phyloP scores from a whole-genome alignment of 2,888 invertebrate species.

The Temnothorax unifasciatus region DNA sequence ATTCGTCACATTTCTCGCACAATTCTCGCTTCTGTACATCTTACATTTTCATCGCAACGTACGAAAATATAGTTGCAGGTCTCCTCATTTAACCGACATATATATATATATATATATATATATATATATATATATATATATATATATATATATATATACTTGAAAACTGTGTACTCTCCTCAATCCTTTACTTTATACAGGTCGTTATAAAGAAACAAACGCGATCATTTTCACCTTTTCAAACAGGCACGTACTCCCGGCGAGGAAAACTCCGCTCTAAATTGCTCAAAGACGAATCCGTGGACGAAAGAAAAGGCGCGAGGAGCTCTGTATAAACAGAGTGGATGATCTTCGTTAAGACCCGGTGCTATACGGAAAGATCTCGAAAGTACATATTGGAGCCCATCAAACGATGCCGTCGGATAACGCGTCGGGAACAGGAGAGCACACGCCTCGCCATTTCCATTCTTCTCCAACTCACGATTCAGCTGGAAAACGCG shows the following conservation, averaged over 20 bases:
- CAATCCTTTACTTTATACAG: not conserved
- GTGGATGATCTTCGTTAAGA: conserved; percentile 49
- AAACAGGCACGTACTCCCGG: not conserved
- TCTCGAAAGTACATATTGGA: conserved; percentile 48
- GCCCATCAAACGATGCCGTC: conserved; percentile 33
- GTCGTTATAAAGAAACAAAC: not conserved
- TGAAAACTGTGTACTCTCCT: not conserved
- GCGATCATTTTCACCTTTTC: conserved; percentile 3
- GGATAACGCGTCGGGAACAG: conserved; percentile 34
- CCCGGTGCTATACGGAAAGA: conserved; percentile 22
- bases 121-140: too few species aligned
- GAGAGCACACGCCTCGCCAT: not conserved
- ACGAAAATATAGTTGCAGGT: not conserved
- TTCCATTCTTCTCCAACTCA: not conserved
- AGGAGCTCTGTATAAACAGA: conserved; percentile 40
- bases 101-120: not conserved
- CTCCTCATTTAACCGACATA: not conserved
- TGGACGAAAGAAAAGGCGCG: conserved; percentile 9
- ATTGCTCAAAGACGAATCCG: conserved; percentile 44
- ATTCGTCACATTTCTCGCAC: not conserved
- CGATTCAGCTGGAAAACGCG: conserved; percentile 19
- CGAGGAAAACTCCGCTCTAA: not conserved
- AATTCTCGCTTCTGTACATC: not conserved
- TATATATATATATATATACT: not conserved
- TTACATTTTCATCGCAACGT: not conserved